A percentile compares a stretch with the other conserved stretches of the same genome.
Conservation (phyloP, 2,888 invertebrate genomes). For the Muschampia plurimacula region DNA sequence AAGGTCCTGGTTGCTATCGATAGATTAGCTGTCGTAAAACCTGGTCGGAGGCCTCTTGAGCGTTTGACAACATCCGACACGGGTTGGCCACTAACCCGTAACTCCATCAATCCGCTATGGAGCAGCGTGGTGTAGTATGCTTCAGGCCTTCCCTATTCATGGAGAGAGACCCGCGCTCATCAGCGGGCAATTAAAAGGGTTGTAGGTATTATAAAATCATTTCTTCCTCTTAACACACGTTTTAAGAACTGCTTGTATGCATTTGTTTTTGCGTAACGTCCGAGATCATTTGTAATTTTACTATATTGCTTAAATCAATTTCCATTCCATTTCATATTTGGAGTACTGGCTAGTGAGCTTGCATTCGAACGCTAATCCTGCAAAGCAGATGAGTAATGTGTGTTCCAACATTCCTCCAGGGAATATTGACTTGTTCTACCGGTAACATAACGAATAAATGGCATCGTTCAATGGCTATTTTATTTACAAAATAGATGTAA, state of each 20-base stretch:
- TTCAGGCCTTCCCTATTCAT: too few relatives aligned
- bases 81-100: too few relatives aligned
- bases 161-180: too few relatives aligned
- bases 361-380: slow-evolving; percentile 3
- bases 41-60: too few relatives aligned
- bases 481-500: too few relatives aligned
- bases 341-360: slow-evolving; percentile 10
- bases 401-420: slow-evolving; percentile 7
- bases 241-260: not conserved
- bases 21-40: too few relatives aligned
- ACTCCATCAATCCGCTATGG: too few relatives aligned
- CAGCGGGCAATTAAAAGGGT: too few relatives aligned
- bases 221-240: not conserved
- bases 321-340: slow-evolving; percentile 9
- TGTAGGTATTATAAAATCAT: not conserved
- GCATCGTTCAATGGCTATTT: not conserved
- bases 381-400: slow-evolving; percentile 12
- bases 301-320: not conserved
- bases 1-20: too few relatives aligned
- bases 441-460: not conserved
- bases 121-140: too few relatives aligned
- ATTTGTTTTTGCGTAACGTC: not conserved
- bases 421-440: slow-evolving; percentile 1
- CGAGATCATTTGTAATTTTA: not conserved
- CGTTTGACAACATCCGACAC: too few relatives aligned